phyloP scores from a whole-genome alignment of 2,888 invertebrate genomes.

The Phania funesta region DNA sequence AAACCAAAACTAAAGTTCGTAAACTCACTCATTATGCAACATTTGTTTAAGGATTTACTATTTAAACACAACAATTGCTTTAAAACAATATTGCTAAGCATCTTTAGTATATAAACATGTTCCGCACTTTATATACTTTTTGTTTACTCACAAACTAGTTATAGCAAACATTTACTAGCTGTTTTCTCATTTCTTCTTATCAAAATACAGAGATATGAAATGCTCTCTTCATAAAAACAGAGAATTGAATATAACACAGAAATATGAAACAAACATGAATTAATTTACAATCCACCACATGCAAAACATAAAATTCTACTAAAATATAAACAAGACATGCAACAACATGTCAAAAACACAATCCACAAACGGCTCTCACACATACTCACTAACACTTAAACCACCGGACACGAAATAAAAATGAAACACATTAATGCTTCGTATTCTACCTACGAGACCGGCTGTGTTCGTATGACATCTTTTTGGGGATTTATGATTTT shows the following conservation, averaged over 20 bases:
- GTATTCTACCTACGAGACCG: constrained; percentile 23
- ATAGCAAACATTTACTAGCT: background rate
- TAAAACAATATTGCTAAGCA: no score
- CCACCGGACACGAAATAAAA: constrained; percentile 19
- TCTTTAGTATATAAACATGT: no score
- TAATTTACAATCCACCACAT: constrained; percentile 70
- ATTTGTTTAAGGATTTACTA: no score
- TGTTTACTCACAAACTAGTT: background rate
- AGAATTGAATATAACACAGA: background rate
- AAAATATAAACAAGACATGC: constrained; percentile 55
- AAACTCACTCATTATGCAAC: no score
- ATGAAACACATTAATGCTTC: constrained; percentile 28
- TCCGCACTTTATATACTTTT: no score
- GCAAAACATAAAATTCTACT: constrained; percentile 21
- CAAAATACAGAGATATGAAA: background rate
- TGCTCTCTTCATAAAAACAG: background rate
- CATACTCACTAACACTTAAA: background rate
- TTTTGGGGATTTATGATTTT: constrained; percentile 27
- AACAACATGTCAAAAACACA: constrained; percentile 63
- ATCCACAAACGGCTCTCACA: constrained; percentile 38
- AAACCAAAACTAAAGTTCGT: no score
- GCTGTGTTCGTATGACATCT: background rate
- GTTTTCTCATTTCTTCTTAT: background rate
- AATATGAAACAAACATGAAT: constrained; percentile 27
- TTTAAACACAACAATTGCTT: no score